Base-by-base conservation (phyloP, 2,797 vertebrate species). In the Platyrinchus mystaceus region DNA sequence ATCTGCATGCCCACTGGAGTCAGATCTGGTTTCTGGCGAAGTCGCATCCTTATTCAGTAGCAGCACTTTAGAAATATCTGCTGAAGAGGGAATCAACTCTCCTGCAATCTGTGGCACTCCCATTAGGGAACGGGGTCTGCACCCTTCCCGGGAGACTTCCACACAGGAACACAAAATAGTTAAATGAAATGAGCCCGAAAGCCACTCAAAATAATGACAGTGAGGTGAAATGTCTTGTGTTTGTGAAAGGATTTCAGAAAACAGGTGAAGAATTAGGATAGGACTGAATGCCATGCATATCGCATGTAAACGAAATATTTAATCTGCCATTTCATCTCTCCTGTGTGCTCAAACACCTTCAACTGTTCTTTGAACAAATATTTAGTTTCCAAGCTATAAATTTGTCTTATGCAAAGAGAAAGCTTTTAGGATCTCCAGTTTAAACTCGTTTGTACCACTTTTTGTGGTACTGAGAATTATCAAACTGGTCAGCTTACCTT, bases 361-460 rank as follows among this genome's bases (percentile, higher is more conserved):
- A 83, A 81, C 79, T 88, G 94, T 87, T 43, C 86, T 97, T 97
- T 97, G 87, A 96, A 96, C 93, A 96, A 97, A 91, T 95, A 95
- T 85, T 91, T 96, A 95, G 89, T 95, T 97, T 96, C 87, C 85
- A 96, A 95, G 87, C 87, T 84, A 92, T 95, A 96, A 95, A 96
- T 94, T 95, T 12, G 19, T 77, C 92, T 94, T 93, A 96, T 95
- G 94, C 95, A 97, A 97, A 97, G 94, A 95, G 85, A 89, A 94
- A 95, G 95, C 83, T 90, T 97, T 97, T 89, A 96, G 88, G 87
- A 71, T 62, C 79, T 96, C 96, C 86, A 95, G 96, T 95, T 96
- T 77, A 96, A 95, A 97, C 95, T 95, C 44, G 86, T 95, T 96
- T 82, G 53, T 84, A 75, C 93, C 82, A 56, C 85, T 97, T 74